These are phyloP conservation scores for Ibidorhyncha struthersii DNA, from an alignment of 2,113 vertebrate species.

Conservation along the genomic window DNA sequence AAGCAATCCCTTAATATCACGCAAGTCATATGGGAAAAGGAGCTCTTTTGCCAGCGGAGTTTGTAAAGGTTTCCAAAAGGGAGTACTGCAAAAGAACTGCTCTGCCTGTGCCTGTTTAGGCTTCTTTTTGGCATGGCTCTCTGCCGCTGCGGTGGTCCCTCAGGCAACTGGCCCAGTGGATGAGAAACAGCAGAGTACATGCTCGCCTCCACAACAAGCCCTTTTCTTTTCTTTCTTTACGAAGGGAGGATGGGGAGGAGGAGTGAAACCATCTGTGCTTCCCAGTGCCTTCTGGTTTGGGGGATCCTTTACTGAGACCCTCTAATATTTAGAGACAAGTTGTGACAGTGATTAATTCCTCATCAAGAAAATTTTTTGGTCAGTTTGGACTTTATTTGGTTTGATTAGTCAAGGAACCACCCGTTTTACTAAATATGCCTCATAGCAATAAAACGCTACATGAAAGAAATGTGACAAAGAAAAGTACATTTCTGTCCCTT, in stretches of 20 bases:
- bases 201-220: not conserved
- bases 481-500: not conserved
- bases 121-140: not conserved
- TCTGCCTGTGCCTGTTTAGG: not conserved
- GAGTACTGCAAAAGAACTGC: not conserved
- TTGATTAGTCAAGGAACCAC: not conserved
- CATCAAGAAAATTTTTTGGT: not conserved
- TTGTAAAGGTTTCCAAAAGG: not conserved
- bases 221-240: not conserved
- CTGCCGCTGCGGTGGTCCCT: rapidly evolving
- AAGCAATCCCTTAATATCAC: not conserved
- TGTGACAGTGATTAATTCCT: not conserved
- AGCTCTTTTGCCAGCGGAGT: not conserved
- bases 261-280: not conserved
- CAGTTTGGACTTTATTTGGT: not conserved
- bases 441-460: rapidly evolving
- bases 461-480: not conserved
- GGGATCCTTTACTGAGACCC: not conserved
- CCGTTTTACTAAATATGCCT: not conserved
- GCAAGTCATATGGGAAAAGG: rapidly evolving
- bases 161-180: not conserved
- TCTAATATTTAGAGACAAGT: not conserved
- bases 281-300: not conserved
- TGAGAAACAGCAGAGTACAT: not conserved
- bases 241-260: not conserved